Evolutionary conservation across 2,797 vertebrate genomes (phyloP), one percentile per base, ranked within the genome.

Genomic region (Stomatorhinus walkeri): DNA sequence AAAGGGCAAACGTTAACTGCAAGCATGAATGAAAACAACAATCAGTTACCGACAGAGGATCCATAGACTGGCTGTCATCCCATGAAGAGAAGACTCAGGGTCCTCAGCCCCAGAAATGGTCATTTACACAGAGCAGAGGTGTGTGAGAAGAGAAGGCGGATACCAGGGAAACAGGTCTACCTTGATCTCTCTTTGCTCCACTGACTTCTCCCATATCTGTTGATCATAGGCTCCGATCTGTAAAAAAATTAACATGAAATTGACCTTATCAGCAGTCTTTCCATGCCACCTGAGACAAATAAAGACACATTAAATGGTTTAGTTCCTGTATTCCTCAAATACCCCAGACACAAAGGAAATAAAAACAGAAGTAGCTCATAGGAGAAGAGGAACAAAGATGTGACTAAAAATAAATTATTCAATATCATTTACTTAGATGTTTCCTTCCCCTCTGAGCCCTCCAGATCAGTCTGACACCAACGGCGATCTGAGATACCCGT

Each of bases 181-280:
- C 98, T 99, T 99, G 92, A 99, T 99, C 95, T 99, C 98, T 96
- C 97, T 95, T 94, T 99, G 98, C 91, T 99, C 98, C 94, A 99
- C 98, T 76, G 98, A 99, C 94, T 99, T 99, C 95, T 99, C 98
- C 98, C 98, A 99, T 96, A 99, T 99, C 96, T 99, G 98, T 92
- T 99, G 98, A 94, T 99, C 98, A 89, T 99, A 99, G 46, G 98
- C 98, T 88, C 98, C 98, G 90, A 99, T 99, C 98, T 99, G 93
- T 83, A 93, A 90, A 92, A 87, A 89, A 90, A 90, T 87, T 84
- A 89, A 87, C 6, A 87, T 32, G 28, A 52, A 5, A 54, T n/a
- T 86, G 64, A 72, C 28, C 28, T 32, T 16, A 46, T 81, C 40
- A n/a, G 7, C 40, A 43, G 36, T 43, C 36, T 79, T 43, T 12